Percentiles rank a stretch among this genome's conserved stretches.
These are phyloP conservation scores for Callionymus lyra DNA, from an alignment of 2,113 vertebrate genomes.

Conservation along the genomic window DNA sequence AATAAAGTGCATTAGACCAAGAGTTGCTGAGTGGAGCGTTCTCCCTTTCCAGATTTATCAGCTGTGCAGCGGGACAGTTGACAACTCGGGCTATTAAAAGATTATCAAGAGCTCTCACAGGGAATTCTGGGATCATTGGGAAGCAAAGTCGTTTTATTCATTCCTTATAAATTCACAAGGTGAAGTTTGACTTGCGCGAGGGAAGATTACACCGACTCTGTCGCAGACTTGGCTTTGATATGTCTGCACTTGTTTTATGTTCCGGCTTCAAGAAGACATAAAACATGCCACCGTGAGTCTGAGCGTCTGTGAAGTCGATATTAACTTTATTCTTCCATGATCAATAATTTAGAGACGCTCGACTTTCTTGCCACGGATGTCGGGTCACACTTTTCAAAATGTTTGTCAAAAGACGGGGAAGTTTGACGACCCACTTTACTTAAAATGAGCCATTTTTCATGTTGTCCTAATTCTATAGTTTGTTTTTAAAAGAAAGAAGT, in stretches of 20 bases:
- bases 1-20: constrained; percentile 12
- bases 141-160: constrained; percentile 33
- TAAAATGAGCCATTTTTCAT: too few species aligned
- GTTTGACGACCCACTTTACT: too few species aligned
- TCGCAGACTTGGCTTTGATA: too few species aligned
- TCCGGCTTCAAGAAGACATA: constrained; percentile 1
- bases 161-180: constrained; percentile 35
- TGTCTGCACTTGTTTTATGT: constrained; percentile 1
- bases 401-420: too few species aligned
- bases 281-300: too few species aligned
- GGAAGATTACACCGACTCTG: constrained; percentile 2
- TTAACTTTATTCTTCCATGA: too few species aligned
- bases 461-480: too few species aligned
- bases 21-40: constrained; percentile 15
- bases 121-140: constrained; percentile 28
- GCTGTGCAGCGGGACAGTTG: constrained; percentile 30
- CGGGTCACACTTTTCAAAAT: too few species aligned
- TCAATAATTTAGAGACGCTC: too few species aligned
- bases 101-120: constrained; percentile 43
- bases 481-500: too few species aligned
- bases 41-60: constrained; percentile 37
- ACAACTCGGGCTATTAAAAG: constrained; percentile 46
- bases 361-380: too few species aligned
- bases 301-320: too few species aligned
- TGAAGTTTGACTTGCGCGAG: constrained; percentile 11